A percentile compares a stretch with the other conserved stretches of the same genome.
phyloP scores from a whole-genome alignment of 2,888 invertebrate species.

The Gandaritis pyraliata region DNA sequence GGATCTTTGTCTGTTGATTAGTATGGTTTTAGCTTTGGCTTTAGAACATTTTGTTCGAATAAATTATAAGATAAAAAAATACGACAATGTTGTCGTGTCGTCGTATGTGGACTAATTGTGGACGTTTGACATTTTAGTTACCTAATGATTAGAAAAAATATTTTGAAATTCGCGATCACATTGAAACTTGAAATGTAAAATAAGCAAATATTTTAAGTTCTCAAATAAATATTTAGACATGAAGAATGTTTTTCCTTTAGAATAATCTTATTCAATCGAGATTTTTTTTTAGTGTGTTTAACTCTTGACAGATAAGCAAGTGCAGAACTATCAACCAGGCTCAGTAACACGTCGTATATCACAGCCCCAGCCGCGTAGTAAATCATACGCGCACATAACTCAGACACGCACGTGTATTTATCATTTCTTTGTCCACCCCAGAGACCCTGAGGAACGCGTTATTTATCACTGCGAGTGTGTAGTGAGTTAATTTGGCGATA shows the following conservation, averaged over 20 bases:
- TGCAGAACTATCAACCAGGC: neutral
- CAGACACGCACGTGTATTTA: constrained; percentile 66
- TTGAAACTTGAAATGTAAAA: too few species aligned
- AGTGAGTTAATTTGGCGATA: constrained; percentile 40
- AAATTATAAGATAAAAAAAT: neutral
- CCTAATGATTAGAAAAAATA: too few species aligned
- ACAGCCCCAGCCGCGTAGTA: constrained; percentile 53
- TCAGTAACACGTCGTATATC: constrained; percentile 20
- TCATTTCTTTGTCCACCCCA: constrained; percentile 75
- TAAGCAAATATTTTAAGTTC: too few species aligned
- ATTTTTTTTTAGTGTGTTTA: too few species aligned
- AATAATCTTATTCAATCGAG: too few species aligned
- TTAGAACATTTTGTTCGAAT: neutral
- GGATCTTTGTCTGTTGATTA: constrained; percentile 23
- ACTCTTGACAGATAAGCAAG: too few species aligned
- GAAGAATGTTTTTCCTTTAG: too few species aligned
- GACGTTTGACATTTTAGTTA: too few species aligned
- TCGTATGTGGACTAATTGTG: too few species aligned
- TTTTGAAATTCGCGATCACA: too few species aligned
- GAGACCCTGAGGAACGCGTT: constrained; percentile 45
- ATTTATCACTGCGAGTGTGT: constrained; percentile 37
- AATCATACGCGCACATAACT: constrained; percentile 66
- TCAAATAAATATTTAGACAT: too few species aligned
- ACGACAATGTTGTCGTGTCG: too few species aligned
- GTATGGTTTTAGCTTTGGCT: neutral